Percentiles rank a stretch among this genome's conserved stretches.
phyloP scores from a whole-genome alignment of 1,140 invertebrate species.

The Rhagoletis pomonella region DNA sequence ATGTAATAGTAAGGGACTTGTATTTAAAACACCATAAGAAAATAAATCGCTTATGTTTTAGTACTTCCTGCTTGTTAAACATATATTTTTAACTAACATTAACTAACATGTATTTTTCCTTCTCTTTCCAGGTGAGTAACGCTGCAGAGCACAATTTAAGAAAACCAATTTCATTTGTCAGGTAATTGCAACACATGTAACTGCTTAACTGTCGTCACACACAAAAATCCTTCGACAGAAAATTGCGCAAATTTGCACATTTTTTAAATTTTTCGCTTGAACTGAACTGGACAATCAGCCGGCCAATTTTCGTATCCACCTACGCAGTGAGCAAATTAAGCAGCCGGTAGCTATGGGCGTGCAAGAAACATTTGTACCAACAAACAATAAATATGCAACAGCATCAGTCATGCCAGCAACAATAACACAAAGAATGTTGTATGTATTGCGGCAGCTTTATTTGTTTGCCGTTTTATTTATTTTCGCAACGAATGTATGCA shows the following conservation, averaged over 20 bases:
- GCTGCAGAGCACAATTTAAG: neutral
- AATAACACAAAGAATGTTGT: neutral
- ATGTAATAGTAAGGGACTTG: too few relatives aligned
- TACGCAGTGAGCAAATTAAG: conserved; percentile 43
- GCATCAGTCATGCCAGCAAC: conserved; percentile 2
- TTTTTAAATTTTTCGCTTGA: neutral
- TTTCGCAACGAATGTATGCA: conserved; percentile 29
- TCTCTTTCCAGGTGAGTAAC: conserved; percentile 36
- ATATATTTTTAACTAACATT: too few relatives aligned
- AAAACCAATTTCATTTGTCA: conserved; percentile 37
- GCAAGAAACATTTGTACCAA: too few relatives aligned
- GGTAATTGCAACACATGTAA: conserved; percentile 34
- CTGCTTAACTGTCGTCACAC: neutral
- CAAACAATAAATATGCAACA: neutral
- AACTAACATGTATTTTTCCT: neutral
- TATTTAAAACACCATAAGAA: too few relatives aligned
- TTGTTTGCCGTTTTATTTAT: neutral
- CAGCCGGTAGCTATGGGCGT: neutral
- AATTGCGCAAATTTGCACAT: neutral
- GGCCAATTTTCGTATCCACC: conserved; percentile 32
- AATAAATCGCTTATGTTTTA: too few relatives aligned
- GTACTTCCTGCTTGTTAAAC: too few relatives aligned
- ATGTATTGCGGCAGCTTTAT: conserved; percentile 7
- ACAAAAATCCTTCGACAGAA: neutral
- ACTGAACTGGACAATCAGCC: neutral